Percentiles rank a stretch among this genome's conserved stretches.
phyloP scores from a whole-genome alignment of 2,797 vertebrate species.

The Eremophila alpestris region DNA sequence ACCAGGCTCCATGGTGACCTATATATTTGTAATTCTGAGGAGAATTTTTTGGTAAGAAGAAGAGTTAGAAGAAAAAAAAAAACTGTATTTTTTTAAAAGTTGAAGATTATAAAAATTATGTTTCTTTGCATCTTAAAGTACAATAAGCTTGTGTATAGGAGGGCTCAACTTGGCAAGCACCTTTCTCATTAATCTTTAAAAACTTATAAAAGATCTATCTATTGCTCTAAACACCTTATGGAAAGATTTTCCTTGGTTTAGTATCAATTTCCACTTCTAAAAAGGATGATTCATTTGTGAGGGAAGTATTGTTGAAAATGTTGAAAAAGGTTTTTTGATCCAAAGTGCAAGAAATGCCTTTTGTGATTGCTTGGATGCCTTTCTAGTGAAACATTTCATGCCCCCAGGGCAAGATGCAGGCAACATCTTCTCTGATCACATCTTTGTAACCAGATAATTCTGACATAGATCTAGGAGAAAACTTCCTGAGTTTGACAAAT shows the following conservation, averaged over 20 bases:
- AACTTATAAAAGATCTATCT: neutral
- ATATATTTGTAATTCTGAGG: neutral
- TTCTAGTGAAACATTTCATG: neutral
- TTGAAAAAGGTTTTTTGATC: neutral
- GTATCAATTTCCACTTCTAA: neutral
- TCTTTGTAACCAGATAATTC: neutral
- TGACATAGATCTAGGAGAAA: neutral
- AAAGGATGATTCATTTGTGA: neutral
- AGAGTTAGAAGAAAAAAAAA: neutral
- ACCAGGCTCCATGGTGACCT: neutral
- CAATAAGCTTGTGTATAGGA: neutral
- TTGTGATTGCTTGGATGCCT: neutral
- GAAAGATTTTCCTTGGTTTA: neutral
- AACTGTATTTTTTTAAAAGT: neutral
- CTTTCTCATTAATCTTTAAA: neutral
- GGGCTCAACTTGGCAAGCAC: neutral
- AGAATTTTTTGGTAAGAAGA: neutral
- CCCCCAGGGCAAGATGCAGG: neutral
- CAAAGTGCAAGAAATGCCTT: neutral
- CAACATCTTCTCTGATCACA: neutral
- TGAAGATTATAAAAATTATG: neutral
- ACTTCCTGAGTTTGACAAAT: neutral
- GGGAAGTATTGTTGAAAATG: neutral
- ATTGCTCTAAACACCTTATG: neutral
- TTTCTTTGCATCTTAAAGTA: neutral